A percentile compares a stretch with the other conserved stretches of the same genome.
phyloP scores from a whole-genome alignment of 2,113 vertebrate genomes.

The Microtus pennsylvanicus region DNA sequence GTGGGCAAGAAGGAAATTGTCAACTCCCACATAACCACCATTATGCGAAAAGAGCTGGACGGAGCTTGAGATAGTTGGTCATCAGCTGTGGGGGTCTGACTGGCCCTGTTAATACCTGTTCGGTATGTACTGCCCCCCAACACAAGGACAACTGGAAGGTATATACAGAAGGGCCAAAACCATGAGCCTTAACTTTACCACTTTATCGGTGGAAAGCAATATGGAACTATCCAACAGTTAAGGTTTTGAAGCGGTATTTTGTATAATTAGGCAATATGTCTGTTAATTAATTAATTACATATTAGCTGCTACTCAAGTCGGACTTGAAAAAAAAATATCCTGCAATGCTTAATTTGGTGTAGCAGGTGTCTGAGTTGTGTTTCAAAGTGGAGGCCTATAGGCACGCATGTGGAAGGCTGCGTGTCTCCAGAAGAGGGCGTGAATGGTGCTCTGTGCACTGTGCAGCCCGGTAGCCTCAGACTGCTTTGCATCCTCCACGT shows the following conservation, averaged over 20 bases:
- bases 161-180: not conserved
- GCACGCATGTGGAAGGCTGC: not conserved
- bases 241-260: conserved; percentile 26
- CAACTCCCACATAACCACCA: not conserved
- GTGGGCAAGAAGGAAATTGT: not conserved
- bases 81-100: not conserved
- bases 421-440: not conserved
- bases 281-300: not conserved
- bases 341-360: conserved; percentile 25
- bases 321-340: conserved; percentile 12
- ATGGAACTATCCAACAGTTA: conserved; percentile 7
- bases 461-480: not conserved
- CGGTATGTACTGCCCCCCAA: not conserved
- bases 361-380: not conserved
- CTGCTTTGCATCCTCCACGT: not conserved
- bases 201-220: conserved; percentile 43
- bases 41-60: not conserved
- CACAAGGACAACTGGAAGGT: not conserved
- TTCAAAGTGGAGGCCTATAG: not conserved
- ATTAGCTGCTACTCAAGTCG: conserved; percentile 12
- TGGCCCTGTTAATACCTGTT: not conserved
- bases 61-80: not conserved
- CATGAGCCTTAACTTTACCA: not conserved
- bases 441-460: not conserved
- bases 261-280: conserved; percentile 21